Percentiles rank a stretch among this genome's conserved stretches.
Conservation (phyloP, 2,797 vertebrate genomes). For the Dipus sagitta region DNA sequence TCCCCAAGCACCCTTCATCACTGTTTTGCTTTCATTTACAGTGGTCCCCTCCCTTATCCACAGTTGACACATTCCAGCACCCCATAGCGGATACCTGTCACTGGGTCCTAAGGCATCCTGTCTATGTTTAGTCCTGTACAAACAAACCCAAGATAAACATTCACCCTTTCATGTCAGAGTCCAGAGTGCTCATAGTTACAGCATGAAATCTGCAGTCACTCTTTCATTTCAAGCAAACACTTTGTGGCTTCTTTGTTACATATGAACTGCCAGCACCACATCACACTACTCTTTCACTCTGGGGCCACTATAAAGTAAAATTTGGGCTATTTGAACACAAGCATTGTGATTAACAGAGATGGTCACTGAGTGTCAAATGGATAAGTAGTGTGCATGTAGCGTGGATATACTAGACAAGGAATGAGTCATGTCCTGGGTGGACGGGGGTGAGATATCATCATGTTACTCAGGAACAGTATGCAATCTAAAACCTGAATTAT, state of each 20-base stretch:
- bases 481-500: not conserved
- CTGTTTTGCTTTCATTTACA: not conserved
- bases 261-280: not conserved
- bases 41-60: not conserved
- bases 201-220: no score
- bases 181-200: no score
- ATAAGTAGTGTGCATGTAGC: not conserved
- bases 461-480: not conserved
- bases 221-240: not conserved
- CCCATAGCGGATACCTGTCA: not conserved
- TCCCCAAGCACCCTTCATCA: not conserved
- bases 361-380: not conserved
- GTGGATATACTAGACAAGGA: not conserved
- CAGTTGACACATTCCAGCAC: not conserved
- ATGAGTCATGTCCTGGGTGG: no score
- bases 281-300: not conserved
- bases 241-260: not conserved
- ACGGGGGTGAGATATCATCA: not conserved
- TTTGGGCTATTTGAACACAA: not conserved
- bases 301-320: not conserved
- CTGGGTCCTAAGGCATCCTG: no score
- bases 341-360: no score
- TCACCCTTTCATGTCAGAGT: not conserved
- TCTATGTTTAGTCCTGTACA: not conserved
- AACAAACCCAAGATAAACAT: not conserved